Evolutionary conservation across 2,113 vertebrate species (phyloP), one percentile per base, ranked within the genome.

Genomic region (Sclerurus mexicanus): DNA sequence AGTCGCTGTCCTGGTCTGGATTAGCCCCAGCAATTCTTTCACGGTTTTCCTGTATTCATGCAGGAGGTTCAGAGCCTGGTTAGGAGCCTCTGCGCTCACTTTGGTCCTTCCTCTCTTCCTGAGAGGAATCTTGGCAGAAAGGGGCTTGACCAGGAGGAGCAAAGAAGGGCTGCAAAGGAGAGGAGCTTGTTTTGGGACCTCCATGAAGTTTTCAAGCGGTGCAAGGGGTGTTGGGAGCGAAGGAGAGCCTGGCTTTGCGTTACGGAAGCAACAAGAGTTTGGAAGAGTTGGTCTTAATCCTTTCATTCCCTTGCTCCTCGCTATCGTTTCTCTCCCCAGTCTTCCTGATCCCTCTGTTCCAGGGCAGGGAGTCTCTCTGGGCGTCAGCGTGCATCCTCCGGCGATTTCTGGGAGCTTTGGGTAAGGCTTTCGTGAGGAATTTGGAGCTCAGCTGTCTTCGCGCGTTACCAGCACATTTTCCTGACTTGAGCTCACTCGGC

Each of bases 201-300:
- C 0, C 0, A 0, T 46, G 6, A 71, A 63, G 47, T 13, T 55
- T 53, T 62, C 52, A 67, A 4, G 17, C 30, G 37, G 37, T 0
- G 1, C 13, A 1, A 24, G 13, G 39, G 27, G 2, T 46, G 24
- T 52, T 3, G 13, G 44, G 69, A 85, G 25, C 35, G 72, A 37
- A 72, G n/a, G 31, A 76, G 22, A 21, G 14, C 71, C n/a, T 2
- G 4, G 55, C 24, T 58, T 89, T 81, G 55, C 2, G 1, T 67
- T 90, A 52, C 3, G 5, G 42, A 33, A 89, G 44, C 19, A 67
- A 30, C 19, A 14, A 28, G n/a, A 8, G 23, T 79, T 82, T 84
- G 62, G 31, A 50, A 55, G 67, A 78, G 39, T 16, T 60, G 18
- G 5, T 50, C 91, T 90, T 67, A 80, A 67, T 90, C 10, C 66